Evolutionary conservation across 2,888 invertebrate genomes (phyloP).

Genomic region (Phortica okadai): DNA sequence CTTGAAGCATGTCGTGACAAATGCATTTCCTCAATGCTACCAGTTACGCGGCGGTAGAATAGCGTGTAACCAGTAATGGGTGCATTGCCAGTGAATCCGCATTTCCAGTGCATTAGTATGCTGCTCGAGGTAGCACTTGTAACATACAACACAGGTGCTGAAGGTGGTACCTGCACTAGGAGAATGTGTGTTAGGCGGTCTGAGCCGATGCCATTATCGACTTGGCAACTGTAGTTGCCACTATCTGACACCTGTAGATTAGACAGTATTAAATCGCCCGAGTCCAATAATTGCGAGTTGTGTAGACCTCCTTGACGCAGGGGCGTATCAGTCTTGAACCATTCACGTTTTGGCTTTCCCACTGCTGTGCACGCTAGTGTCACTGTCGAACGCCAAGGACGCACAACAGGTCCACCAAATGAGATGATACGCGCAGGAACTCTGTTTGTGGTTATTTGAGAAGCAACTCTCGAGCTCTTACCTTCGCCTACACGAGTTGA

Average conservation of each 20-base stretch:
- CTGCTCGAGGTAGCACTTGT: conserved; percentile 87
- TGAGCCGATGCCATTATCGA: conserved; percentile 83
- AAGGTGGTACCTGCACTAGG: conserved; percentile 86
- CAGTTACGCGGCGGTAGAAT: conserved; percentile 82
- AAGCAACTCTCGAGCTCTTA: conserved; percentile 82
- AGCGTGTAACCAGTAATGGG: conserved; percentile 83
- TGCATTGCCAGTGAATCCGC: conserved; percentile 83
- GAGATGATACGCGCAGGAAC: conserved; percentile 84
- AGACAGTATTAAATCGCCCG: conserved; percentile 82
- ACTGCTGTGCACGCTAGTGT: conserved; percentile 82
- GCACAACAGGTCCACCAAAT: conserved; percentile 82
- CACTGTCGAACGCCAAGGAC: conserved; percentile 83
- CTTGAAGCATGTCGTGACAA: conserved; percentile 82
- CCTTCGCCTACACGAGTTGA: conserved; percentile 88
- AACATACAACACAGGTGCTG: conserved; percentile 84
- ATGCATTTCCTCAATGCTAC: conserved; percentile 82
- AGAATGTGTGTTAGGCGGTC: conserved; percentile 82
- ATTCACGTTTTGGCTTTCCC: conserved; percentile 82
- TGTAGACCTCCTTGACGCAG: conserved; percentile 79
- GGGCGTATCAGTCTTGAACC: conserved; percentile 80
- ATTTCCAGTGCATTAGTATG: conserved; percentile 85
- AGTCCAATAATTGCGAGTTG: conserved; percentile 81
- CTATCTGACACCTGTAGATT: conserved; percentile 81
- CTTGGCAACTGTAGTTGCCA: conserved; percentile 85
- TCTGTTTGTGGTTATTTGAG: conserved; percentile 82